Percentiles rank a stretch among this genome's conserved stretches.
Conservation (phyloP, 1,140 invertebrate species). For the Onthophagus taurus region DNA sequence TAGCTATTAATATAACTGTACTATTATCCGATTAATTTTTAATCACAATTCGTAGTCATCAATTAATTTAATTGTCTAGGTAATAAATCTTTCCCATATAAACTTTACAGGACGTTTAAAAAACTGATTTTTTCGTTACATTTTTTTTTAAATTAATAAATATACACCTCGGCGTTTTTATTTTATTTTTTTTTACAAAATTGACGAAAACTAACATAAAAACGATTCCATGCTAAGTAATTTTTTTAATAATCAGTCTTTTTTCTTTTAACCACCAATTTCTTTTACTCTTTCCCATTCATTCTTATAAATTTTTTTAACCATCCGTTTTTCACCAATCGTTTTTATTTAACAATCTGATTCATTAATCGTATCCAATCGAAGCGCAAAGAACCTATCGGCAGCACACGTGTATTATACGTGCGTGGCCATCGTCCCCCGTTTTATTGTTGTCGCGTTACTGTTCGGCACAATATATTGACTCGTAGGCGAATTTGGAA, state of each 20-base stretch:
- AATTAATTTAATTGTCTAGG: slow-evolving; percentile 35
- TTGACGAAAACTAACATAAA: too few relatives aligned
- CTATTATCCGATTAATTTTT: slow-evolving; percentile 30
- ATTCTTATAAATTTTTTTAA: too few relatives aligned
- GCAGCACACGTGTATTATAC: slow-evolving; percentile 39
- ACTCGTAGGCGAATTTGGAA: slow-evolving; percentile 41
- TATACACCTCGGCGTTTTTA: too few relatives aligned
- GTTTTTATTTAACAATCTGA: too few relatives aligned
- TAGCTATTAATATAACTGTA: slow-evolving; percentile 21
- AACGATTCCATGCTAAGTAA: slow-evolving; percentile 18
- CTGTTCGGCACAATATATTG: slow-evolving; percentile 41
- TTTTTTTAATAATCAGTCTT: slow-evolving; percentile 25
- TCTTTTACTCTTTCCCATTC: slow-evolving; percentile 16
- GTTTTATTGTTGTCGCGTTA: slow-evolving; percentile 43
- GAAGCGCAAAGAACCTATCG: too few relatives aligned
- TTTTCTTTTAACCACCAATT: slow-evolving; percentile 23
- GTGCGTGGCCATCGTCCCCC: slow-evolving; percentile 51
- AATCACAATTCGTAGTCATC: slow-evolving; percentile 33
- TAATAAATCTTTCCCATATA: too few relatives aligned
- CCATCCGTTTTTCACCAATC: too few relatives aligned
- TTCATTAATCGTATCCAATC: too few relatives aligned
- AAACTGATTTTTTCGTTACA: too few relatives aligned
- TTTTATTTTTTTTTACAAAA: too few relatives aligned
- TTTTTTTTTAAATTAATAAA: too few relatives aligned
- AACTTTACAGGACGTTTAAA: too few relatives aligned